Base-by-base conservation (phyloP, 2,113 vertebrate genomes). In the Brachyhypopomus gauderio region DNA sequence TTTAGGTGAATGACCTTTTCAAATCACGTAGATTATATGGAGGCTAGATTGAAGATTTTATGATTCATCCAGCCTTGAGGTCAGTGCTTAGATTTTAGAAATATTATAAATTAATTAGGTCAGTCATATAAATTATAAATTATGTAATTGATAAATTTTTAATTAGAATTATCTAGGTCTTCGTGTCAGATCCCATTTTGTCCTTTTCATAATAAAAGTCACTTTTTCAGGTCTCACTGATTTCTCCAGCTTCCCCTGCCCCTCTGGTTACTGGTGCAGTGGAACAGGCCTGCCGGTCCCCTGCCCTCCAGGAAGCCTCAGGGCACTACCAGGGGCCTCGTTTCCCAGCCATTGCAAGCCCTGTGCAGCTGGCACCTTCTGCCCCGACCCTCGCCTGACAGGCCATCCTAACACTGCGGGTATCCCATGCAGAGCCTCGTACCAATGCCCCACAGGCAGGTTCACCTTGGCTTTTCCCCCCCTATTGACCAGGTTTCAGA, bases 201-300 rank as follows among this genome's bases (percentile, higher is more conserved):
- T 83, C 45, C 9, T 45, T 16, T 36, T 74, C 2, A 67, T 27
- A 27, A 36, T 41, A 56, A 73, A 34, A 0, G 7, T 17, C 17
- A 23, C 30, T 82, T 59, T 78, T 74, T 22, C 86, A 98, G 97
- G 95, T 45, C 90, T 94, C 17, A 87, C 88, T 41, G 88, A 88
- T 73, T 93, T 93, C 81, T 88, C 93, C 87, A 91, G 88, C 27
- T 89, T 89, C 14, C 94, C 86, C 0, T 97, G 96, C 19, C 96
- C 96, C 1, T 92, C 94, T 30, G 97, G 96, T 0, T 86, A 95
- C 80, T 98, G 97, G 96, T 98, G 97, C 85, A 94, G 92, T 86
- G 95, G 96, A 20, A 86, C 78, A 76, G 93, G 93, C 22, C 91
- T 91, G 0, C 88, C 93, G 30, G 86, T 95, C 27, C 83, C 90